Percentiles rank a stretch among this genome's conserved stretches.
Evolutionary conservation across 2,113 vertebrate genomes (phyloP).

Genomic region (Symphodus melops): DNA sequence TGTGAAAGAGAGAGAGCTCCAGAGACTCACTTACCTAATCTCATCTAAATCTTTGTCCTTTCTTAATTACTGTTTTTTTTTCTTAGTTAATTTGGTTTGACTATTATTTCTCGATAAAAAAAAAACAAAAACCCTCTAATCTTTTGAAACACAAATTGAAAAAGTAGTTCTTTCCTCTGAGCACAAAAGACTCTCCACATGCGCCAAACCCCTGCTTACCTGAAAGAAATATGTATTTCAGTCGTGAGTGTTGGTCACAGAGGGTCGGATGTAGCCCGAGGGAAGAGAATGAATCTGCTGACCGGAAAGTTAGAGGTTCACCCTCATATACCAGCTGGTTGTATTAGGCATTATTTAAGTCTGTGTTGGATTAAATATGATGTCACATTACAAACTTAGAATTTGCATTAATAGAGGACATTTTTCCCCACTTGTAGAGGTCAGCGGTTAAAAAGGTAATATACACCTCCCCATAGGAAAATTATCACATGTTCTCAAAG

Average conservation of each 20-base stretch:
- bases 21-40: slow-evolving; percentile 10
- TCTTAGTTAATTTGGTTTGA: slow-evolving; percentile 25
- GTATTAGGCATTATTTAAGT: slow-evolving; percentile 3
- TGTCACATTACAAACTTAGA: not conserved
- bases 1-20: not conserved
- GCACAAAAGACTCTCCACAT: slow-evolving; percentile 23
- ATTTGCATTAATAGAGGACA: not conserved
- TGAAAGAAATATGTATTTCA: slow-evolving; percentile 6
- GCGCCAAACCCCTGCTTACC: slow-evolving; percentile 21
- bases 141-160: slow-evolving; percentile 3
- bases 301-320: slow-evolving; percentile 47
- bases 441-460: slow-evolving; percentile 1
- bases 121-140: not conserved
- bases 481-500: slow-evolving; percentile 2
- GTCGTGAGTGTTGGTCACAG: slow-evolving; percentile 23
- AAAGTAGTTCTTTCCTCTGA: slow-evolving; percentile 18
- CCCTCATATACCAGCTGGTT: slow-evolving; percentile 15
- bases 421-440: not conserved
- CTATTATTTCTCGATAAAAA: slow-evolving; percentile 17
- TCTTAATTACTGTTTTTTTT: not conserved
- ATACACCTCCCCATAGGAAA: not conserved
- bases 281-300: slow-evolving; percentile 37
- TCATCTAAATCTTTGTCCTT: slow-evolving; percentile 1
- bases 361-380: slow-evolving; percentile 6
- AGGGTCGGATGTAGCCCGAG: slow-evolving; percentile 34